Percentiles rank a stretch among this genome's conserved stretches.
Evolutionary conservation across 2,113 vertebrate genomes (phyloP).

Genomic region (Ciconia boyciana): DNA sequence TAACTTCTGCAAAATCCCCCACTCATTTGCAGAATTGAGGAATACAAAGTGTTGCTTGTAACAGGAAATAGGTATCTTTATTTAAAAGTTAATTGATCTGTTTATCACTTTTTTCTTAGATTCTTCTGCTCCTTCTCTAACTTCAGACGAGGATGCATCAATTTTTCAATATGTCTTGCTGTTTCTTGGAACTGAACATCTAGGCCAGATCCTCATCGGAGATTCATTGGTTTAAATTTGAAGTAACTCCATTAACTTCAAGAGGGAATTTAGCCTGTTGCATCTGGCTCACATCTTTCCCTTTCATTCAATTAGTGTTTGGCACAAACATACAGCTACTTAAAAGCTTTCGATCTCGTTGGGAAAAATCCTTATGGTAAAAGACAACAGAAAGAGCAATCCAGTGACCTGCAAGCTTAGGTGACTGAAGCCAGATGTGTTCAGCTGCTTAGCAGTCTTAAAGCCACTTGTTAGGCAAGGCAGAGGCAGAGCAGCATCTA

Average conservation of each 20-base stretch:
- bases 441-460: constrained; percentile 33
- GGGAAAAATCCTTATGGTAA: constrained; percentile 52
- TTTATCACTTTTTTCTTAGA: not conserved
- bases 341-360: constrained; percentile 64
- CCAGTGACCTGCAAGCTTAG: constrained; percentile 51
- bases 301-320: constrained; percentile 63
- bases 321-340: constrained; percentile 59
- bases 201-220: not conserved
- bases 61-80: not conserved
- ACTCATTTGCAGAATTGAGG: not conserved
- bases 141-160: not conserved
- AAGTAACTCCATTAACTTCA: constrained; percentile 49
- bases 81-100: constrained; percentile 18
- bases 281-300: constrained; percentile 57
- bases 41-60: not conserved
- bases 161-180: constrained; percentile 9
- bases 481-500: not conserved
- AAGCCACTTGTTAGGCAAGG: constrained; percentile 14
- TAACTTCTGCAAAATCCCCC: not conserved
- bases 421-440: constrained; percentile 64
- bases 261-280: constrained; percentile 45
- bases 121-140: not conserved
- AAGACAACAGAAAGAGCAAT: constrained; percentile 59
- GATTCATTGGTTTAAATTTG: constrained; percentile 19
- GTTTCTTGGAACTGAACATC: not conserved